Base-by-base conservation (phyloP, 92 coral and sea anemone genomes). In the Blastomussa wellsi region DNA sequence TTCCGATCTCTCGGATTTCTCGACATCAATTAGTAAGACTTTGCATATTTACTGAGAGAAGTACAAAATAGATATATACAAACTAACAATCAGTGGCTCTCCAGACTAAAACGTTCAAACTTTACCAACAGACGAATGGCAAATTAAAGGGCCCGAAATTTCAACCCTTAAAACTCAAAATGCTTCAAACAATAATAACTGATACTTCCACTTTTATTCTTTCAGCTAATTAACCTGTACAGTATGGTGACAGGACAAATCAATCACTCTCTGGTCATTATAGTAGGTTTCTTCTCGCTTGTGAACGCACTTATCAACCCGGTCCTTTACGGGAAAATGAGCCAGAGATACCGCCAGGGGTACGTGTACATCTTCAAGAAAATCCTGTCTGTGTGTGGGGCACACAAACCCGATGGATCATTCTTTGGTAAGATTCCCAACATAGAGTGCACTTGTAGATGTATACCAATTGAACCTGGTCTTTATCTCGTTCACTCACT, bases 251-350 rank as follows among this genome's bases (percentile, higher is more conserved):
- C 85, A 29, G 89, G 93, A 15, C 88, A 74, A 41, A 90, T 91
- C 11, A 87, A 87, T 38, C 95, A 93, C 89, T 84, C 94, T 0
- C 85, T 74, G 16, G 94, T 91, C 51, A 88, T 91, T 39, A 88
- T 97, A 9, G 91, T 93, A 1, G 98, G 99, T 0, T 60, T 91
- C 44, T 91, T 89, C 48, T 93, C 98, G 16, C 90, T 97, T 47
- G 90, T 91, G 35, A 95, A 93, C 85, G 95, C 98, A 1, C 90
- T 97, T 72, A 90, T 97, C 76, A 95, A 95, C 72, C 99, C 99
- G 31, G 55, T 97, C 35, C 82, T 97, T 68, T 97, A 95, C 88
- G 94, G 95, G 1, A 97, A 91, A 87, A 95, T 95, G 99, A 87
- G 95, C 65, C 88, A 32, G 78, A 93, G 99, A 71, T 97, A 97